Base-by-base conservation (phyloP, 2,888 invertebrate species). In the Cerastis rubricosa region DNA sequence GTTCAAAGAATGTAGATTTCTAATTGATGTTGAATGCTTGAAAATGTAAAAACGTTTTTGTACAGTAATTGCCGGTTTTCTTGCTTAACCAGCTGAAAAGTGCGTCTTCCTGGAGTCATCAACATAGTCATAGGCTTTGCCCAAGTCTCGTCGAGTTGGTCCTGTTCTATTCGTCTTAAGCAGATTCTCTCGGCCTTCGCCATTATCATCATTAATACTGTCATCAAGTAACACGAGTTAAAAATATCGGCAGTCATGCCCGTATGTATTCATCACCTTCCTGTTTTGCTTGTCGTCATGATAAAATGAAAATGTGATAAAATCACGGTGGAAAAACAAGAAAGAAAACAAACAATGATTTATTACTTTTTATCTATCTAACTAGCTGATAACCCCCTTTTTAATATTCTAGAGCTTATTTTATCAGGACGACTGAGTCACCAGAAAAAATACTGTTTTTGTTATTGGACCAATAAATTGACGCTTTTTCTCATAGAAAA, bases 341-440 rank as follows among this genome's bases (percentile, higher is more conserved):
- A 71, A 67, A 61, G 51, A 40, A 71, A 71, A 78, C 76, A 85
- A 78, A 83, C 71, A 85, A 74, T 85, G 82, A 84, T 78, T 67
- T 81, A 83, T 75, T 80, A 47, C 12, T 22, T 66, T 77, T 76
- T 80, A 78, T 80, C 80, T 51, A 40, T 82, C 9, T 12, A 22
- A 0, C 40, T 43, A 43, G 4, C 29, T 57, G 83, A 83, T 83
- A 71, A 54, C 78, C 47, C 71, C n/a, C 4, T 66, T 70, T 77
- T 82, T 19, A 49, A 45, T 47, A 63, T 40, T 78, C 22, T 9
- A 51, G 29, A 54, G 40, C 17, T 79, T 67, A 40, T 74, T 64
- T 40, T 45, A 74, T 64, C 64, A 29, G 54, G 22, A 17, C 40
- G 25, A 65, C 54, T 81, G 81, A 76, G 29, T 81, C 74, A 78